Conservation (phyloP, 2,113 vertebrate genomes). For the Hiodon tergisus region DNA sequence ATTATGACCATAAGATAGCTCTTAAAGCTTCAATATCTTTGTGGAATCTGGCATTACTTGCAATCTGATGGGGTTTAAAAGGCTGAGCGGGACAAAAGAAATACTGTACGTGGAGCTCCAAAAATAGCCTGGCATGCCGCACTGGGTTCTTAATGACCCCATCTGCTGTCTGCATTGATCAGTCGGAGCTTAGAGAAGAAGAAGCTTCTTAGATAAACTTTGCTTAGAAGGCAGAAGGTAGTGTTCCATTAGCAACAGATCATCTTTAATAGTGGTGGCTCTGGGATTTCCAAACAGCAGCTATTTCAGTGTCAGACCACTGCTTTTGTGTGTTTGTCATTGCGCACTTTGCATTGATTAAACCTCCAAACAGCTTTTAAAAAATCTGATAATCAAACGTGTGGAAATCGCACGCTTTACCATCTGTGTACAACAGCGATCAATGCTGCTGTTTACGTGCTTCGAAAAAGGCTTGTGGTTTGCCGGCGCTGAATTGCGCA, state of each 20-base stretch:
- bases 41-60: slow-evolving; percentile 4
- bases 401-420: too few species aligned
- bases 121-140: not conserved
- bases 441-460: slow-evolving; percentile 8
- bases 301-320: not conserved
- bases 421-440: too few species aligned
- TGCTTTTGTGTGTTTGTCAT: not conserved
- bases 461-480: not conserved
- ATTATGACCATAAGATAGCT: not conserved
- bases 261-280: not conserved
- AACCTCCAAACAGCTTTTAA: not conserved
- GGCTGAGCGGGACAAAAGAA: not conserved
- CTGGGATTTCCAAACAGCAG: not conserved
- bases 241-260: slow-evolving; percentile 6
- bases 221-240: not conserved
- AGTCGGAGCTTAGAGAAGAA: not conserved
- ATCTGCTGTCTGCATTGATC: not conserved
- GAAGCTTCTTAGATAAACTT: not conserved
- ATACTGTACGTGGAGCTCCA: not conserved
- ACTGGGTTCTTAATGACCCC: not conserved
- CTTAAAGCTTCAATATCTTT: not conserved
- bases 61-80: not conserved
- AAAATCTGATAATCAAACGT: slow-evolving; percentile 1
- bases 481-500: too few species aligned
- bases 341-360: not conserved